Evolutionary conservation across 2,888 invertebrate species (phyloP).

Genomic region (Piscicola geometra): DNA sequence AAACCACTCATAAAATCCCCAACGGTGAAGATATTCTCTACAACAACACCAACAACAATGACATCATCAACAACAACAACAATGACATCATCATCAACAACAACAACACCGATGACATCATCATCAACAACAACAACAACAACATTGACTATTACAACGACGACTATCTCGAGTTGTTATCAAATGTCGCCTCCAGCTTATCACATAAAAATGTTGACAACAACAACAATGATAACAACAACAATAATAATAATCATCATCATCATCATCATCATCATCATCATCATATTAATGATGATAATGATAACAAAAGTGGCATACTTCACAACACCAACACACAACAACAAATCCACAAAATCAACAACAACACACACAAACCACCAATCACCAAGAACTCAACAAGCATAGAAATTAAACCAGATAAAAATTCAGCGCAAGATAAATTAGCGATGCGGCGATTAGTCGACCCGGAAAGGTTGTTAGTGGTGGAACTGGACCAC

Average conservation of each 20-base stretch:
- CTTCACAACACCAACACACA: too few species aligned
- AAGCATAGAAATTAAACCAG: too few species aligned
- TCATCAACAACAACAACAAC: background rate
- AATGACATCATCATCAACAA: background rate
- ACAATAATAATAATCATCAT: too few species aligned
- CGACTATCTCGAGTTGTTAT: slow-evolving; percentile 5
- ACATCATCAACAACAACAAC: background rate
- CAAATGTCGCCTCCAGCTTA: background rate
- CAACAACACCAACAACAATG: too few species aligned
- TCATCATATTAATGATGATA: too few species aligned
- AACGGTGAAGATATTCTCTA: too few species aligned
- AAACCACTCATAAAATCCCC: too few species aligned
- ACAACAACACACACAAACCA: background rate
- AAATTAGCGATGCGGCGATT: too few species aligned
- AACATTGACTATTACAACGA: slow-evolving; percentile 7
- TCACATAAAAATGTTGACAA: background rate
- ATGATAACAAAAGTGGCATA: too few species aligned
- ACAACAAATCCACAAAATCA: too few species aligned
- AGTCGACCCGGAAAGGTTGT: background rate
- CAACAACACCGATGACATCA: slow-evolving; percentile 2
- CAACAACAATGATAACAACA: background rate
- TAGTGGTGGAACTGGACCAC: slow-evolving; percentile 9
- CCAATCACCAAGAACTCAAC: background rate
- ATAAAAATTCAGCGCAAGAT: too few species aligned
- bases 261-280: too few species aligned